Evolutionary conservation across 2,113 vertebrate genomes (phyloP).

Genomic region (Suricata suricatta): DNA sequence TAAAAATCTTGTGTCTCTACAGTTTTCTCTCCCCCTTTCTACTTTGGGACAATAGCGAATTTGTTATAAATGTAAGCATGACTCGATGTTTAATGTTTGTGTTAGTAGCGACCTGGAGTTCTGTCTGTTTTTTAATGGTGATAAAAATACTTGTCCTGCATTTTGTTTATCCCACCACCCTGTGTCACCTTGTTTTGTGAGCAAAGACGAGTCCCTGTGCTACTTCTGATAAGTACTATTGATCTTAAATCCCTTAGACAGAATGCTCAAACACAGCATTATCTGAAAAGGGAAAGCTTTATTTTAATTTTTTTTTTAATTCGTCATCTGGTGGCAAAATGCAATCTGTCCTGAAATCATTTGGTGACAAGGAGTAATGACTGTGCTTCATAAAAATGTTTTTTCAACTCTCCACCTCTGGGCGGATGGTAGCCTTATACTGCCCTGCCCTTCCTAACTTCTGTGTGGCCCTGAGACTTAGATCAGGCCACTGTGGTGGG

Average conservation of each 20-base stretch:
- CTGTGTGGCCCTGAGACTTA: background rate
- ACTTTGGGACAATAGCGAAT: background rate
- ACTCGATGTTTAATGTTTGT: background rate
- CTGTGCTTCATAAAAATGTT: background rate
- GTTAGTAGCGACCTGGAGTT: background rate
- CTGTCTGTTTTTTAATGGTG: background rate
- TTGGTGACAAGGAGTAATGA: background rate
- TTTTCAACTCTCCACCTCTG: background rate
- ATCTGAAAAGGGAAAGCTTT: background rate
- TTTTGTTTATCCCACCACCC: background rate
- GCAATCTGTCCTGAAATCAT: background rate
- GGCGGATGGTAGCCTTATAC: background rate
- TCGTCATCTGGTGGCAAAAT: background rate
- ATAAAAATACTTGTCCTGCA: background rate
- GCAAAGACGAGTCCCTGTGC: background rate
- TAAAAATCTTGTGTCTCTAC: background rate
- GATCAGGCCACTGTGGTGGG: background rate
- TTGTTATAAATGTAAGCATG: background rate
- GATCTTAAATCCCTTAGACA: background rate
- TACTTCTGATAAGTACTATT: background rate
- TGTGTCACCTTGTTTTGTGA: background rate
- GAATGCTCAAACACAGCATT: background rate
- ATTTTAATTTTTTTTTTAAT: background rate
- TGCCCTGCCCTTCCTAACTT: background rate
- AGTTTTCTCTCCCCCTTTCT: background rate